Evolutionary conservation across 2,797 vertebrate species (phyloP), one percentile per base, ranked within the genome.

Genomic region (Gymnothorax javanicus): DNA sequence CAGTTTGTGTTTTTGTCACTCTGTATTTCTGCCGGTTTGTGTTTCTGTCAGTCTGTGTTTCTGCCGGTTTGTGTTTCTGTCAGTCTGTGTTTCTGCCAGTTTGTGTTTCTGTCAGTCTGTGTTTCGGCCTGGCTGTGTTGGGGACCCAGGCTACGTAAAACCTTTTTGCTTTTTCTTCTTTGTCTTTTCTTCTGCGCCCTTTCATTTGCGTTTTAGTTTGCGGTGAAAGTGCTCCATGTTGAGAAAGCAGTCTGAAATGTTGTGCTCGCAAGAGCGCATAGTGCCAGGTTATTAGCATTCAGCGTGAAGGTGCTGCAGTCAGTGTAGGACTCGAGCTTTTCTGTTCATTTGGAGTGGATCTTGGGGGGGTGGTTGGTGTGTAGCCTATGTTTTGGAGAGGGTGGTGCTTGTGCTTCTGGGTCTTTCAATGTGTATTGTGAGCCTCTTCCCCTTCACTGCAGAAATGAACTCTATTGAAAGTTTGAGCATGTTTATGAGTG

Each of bases 321-420:
- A 50, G 17, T 54, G 50, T 54, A 12, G 50, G 25, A n/a, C 7
- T 3, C 1, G 43, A 7, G 43, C 12, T 50, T 73, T 12, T 73
- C 25, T 73, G 69, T 73, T 77, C 73, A 77, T 50, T 50, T 77
- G 73, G 73, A 77, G 73, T 52, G 43, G 73, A 17, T 77, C 13
- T 77, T 25, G 69, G n/a, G 4, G 25, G n/a, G 69, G 27, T 27
- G 27, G 33, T 0, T 3, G 12, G 3, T n/a, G 62, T n/a, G 62
- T 23, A 13, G 59, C 17, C 12, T 60, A 64, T 23, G 20, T 64
- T 64, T 23, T 64, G 20, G 62, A n/a, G 62, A 33, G 71, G 27
- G 33, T 3, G 27, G 71, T 43, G 33, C 50, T 17, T 43, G 71
- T 15, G 71, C 3, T 43, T 50, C 27, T 75, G 33, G 71, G 27